Evolutionary conservation across 2,113 vertebrate genomes (phyloP), one percentile per base, ranked within the genome.

Genomic region (Naja naja): DNA sequence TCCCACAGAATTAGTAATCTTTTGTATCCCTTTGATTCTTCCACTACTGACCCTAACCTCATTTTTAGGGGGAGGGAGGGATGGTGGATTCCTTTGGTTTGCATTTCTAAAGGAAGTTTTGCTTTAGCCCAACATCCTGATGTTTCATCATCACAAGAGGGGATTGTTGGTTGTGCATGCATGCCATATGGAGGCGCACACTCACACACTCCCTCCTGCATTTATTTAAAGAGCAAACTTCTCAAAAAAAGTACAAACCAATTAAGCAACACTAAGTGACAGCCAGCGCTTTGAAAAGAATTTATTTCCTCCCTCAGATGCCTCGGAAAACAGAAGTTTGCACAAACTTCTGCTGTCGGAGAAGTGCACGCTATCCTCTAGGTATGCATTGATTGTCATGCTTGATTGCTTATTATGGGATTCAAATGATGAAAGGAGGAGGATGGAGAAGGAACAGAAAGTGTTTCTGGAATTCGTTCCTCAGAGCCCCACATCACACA

Each of bases 201-300:
- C 95, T 96, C 81, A 95, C 95, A 93, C 90, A 92, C 91, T 93
- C 69, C 69, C 69, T 97, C 96, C 94, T 96, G 89, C 87, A 95
- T 96, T 96, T 96, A 93, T 94, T 97, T 96, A 97, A 97, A 97
- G 96, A 97, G 96, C 53, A 95, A 92, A 96, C 97, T 97, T 96
- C 97, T 97, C 96, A 92, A 95, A 96, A 97, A 96, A 97, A 96
- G 96, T 96, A 97, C 95, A 97, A 96, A 97, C 96, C 97, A 98
- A 97, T 98, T 98, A 98, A 97, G 97, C 97, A 97, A 94, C 96
- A 97, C 95, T 95, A 97, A 95, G 97, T 97, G 98, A 97, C 97
- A 98, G 93, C 94, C 93, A 95, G 95, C 94, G 90, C 94, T 98
- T 98, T 97, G 94, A 95, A 96, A 96, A 96, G 90, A 97, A 96